Base-by-base conservation (phyloP, 2,888 invertebrate species). In the Luperina testacea region DNA sequence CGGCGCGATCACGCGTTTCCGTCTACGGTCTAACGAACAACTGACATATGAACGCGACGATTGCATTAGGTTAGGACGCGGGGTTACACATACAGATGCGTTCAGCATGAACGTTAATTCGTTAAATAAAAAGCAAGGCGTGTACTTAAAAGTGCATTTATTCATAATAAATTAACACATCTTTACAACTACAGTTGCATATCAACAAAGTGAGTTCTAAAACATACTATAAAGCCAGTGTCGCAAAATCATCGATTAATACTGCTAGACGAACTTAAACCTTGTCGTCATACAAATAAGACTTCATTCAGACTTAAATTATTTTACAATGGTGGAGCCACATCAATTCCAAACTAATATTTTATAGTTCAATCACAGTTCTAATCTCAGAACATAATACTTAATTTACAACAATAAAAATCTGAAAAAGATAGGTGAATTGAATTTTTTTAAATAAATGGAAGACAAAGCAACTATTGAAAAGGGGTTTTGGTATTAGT, bases 131-230 rank as follows among this genome's bases (percentile, higher is more conserved):
- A 87, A 78, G n/a, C 76, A 68, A 64, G 45, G 6, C 32, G 59
- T 81, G 72, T 90, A 88, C 87, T 88, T 88, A 89, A 90, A 91
- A 90, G 92, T 92, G 92, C 92, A 88, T 92, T 92, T 92, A 92
- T 92, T 92, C 81, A 88, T 89, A 88, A 88, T 89, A 87, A 87
- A 90, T 87, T 85, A 90, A 89, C 88, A 90, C 84, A 80, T 87
- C 77, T 80, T 86, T 83, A 77, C 63, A 81, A 77, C 78, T 84
- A 87, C 86, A 75, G 79, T 83, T 88, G 88, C 89, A 81, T 72
- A 69, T 89, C 88, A 88, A 89, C 88, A 87, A 89, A 86, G 89
- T 88, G 87, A 82, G 53, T 64, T 83, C 78, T 87, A 85, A 80
- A 82, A 80, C 78, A 76, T 87, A 85, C 74, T 85, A 57, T 53